A percentile compares a stretch with the other conserved stretches of the same genome.
Evolutionary conservation across 2,888 invertebrate genomes (phyloP).

Genomic region (Barypeithes pellucidus): DNA sequence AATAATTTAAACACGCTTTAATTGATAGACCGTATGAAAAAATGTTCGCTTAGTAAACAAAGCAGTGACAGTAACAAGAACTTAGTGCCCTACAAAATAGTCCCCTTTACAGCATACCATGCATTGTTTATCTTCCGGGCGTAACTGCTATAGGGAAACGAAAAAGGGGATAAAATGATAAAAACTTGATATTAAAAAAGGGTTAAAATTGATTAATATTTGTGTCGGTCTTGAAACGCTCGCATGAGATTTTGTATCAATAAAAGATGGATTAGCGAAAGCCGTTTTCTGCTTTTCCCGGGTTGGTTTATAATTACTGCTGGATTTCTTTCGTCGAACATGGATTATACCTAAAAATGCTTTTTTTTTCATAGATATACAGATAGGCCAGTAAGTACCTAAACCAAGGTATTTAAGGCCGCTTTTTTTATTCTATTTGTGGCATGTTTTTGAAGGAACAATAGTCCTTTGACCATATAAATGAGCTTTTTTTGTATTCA

Average conservation of each 20-base stretch:
- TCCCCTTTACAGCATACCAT: conserved; percentile 38
- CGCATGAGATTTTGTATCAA: conserved; percentile 40
- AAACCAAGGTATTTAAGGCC: too few relatives aligned
- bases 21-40: too few relatives aligned
- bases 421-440: too few relatives aligned
- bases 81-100: conserved; percentile 34
- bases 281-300: conserved; percentile 5
- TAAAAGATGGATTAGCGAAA: conserved; percentile 19
- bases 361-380: background rate
- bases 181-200: conserved; percentile 44
- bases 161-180: conserved; percentile 42
- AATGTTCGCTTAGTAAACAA: conserved; percentile 20
- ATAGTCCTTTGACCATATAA: too few relatives aligned
- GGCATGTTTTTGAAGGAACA: too few relatives aligned
- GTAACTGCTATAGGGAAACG: conserved; percentile 27
- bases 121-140: conserved; percentile 32
- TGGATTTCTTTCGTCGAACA: background rate
- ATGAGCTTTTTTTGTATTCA: too few relatives aligned
- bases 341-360: background rate
- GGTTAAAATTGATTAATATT: conserved; percentile 48
- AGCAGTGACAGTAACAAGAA: conserved; percentile 28
- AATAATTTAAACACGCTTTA: too few relatives aligned
- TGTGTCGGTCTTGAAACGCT: conserved; percentile 34
- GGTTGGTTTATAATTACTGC: conserved; percentile 18
- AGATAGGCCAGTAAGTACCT: too few relatives aligned